Conservation (phyloP, 2,888 invertebrate genomes). For the Lasioglossum lativentre region DNA sequence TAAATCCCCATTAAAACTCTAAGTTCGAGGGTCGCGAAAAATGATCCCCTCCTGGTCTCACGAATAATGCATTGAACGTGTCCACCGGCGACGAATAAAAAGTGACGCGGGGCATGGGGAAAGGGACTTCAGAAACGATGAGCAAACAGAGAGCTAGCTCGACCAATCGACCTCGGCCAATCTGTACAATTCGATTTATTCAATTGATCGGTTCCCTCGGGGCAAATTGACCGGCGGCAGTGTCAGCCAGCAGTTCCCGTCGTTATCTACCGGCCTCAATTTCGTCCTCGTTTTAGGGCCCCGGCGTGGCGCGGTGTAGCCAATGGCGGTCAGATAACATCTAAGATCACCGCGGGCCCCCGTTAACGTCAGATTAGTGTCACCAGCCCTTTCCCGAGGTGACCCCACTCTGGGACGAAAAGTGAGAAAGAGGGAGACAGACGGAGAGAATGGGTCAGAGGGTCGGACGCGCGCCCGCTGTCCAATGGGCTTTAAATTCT, state of each 20-base stretch:
- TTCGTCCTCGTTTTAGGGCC: conserved; percentile 29
- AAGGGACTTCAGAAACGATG: conserved; percentile 1
- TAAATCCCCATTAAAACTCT: not conserved
- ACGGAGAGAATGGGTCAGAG: conserved; percentile 73
- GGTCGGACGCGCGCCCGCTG: conserved; percentile 74
- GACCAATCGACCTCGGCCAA: conserved; percentile 17
- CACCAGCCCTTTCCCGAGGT: conserved; percentile 71
- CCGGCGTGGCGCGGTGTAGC: conserved; percentile 22
- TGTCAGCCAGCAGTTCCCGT: not conserved
- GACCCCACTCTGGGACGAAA: conserved; percentile 53
- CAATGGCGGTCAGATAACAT: conserved; percentile 66
- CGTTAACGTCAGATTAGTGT: conserved; percentile 80
- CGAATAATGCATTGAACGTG: not conserved
- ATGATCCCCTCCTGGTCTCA: not conserved
- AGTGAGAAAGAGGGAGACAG: not conserved
- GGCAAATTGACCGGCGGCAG: conserved; percentile 14
- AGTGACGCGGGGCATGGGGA: too few species aligned
- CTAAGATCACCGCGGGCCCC: conserved; percentile 65
- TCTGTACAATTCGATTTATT: conserved; percentile 26
- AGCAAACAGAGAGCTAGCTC: conserved; percentile 29
- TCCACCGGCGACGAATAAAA: not conserved
- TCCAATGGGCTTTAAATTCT: conserved; percentile 70
- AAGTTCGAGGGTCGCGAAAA: not conserved
- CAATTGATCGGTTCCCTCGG: not conserved
- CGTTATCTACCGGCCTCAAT: conserved; percentile 27